A percentile compares a stretch with the other conserved stretches of the same genome.
phyloP scores from a whole-genome alignment of 2,113 vertebrate species.

The Sorex fumeus region DNA sequence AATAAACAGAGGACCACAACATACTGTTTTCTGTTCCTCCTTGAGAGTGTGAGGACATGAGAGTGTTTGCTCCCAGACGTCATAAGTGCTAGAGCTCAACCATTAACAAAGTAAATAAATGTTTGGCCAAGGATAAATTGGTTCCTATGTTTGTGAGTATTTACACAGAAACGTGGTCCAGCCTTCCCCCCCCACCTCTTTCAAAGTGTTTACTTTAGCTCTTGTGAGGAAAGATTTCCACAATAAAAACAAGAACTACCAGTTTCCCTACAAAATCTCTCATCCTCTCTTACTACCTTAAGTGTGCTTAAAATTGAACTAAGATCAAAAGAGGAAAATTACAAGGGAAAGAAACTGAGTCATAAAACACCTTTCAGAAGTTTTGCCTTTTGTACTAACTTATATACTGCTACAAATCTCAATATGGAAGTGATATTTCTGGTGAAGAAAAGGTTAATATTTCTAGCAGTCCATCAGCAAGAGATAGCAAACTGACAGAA shows the following conservation, averaged over 20 bases:
- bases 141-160: not conserved
- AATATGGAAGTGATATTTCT: no score
- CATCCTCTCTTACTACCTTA: not conserved
- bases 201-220: not conserved
- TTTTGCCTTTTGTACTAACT: no score
- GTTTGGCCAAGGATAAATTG: not conserved
- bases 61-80: not conserved
- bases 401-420: no score
- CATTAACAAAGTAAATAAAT: not conserved
- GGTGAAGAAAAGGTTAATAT: no score
- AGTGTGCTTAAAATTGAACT: not conserved
- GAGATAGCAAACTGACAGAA: not conserved
- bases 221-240: not conserved
- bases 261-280: not conserved
- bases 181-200: not conserved
- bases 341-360: no score
- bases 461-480: not conserved
- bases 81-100: not conserved
- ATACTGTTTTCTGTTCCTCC: not conserved
- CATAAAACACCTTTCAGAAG: no score
- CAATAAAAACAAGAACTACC: slow-evolving; percentile 18
- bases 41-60: fast-evolving
- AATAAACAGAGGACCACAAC: fast-evolving
- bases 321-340: no score
- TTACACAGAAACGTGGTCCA: not conserved